Percentiles rank a stretch among this genome's conserved stretches.
Conservation (phyloP, 2,888 invertebrate genomes). For the Platerodrilus igneus region DNA sequence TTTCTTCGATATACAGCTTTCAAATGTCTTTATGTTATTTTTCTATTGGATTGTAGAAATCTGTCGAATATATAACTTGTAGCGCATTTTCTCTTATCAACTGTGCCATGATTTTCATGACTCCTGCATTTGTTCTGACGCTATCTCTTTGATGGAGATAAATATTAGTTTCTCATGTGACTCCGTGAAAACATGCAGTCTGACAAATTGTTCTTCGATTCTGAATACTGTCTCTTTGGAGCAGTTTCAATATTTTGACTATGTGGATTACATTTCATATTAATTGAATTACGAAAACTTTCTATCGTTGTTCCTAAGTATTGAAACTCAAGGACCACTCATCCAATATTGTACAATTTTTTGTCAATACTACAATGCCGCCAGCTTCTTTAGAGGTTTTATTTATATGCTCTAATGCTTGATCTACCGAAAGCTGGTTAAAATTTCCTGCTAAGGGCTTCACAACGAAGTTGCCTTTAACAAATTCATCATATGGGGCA, state of each 20-base stretch:
- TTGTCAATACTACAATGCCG: constrained; percentile 16
- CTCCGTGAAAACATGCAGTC: constrained; percentile 10
- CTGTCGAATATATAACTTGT: background rate
- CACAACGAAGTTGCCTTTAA: constrained; percentile 4
- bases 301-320: constrained; percentile 14
- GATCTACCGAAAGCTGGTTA: constrained; percentile 22
- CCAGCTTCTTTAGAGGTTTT: constrained; percentile 10
- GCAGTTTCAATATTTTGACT: constrained; percentile 19
- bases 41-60: constrained; percentile 7
- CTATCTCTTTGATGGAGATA: constrained; percentile 17
- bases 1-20: background rate
- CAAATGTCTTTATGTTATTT: constrained; percentile 1
- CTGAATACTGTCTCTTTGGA: constrained; percentile 7
- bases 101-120: background rate
- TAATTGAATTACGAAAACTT: constrained; percentile 3
- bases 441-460: constrained; percentile 3
- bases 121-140: background rate
- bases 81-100: constrained; percentile 4
- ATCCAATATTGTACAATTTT: constrained; percentile 19
- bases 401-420: constrained; percentile 18
- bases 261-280: background rate
- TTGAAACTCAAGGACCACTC: constrained; percentile 24
- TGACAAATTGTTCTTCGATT: constrained; percentile 10
- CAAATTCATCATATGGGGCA: constrained; percentile 4
- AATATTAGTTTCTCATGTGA: constrained; percentile 2